Evolutionary conservation across 2,113 vertebrate species (phyloP), one percentile per base, ranked within the genome.

Genomic region (Alethe castanea): DNA sequence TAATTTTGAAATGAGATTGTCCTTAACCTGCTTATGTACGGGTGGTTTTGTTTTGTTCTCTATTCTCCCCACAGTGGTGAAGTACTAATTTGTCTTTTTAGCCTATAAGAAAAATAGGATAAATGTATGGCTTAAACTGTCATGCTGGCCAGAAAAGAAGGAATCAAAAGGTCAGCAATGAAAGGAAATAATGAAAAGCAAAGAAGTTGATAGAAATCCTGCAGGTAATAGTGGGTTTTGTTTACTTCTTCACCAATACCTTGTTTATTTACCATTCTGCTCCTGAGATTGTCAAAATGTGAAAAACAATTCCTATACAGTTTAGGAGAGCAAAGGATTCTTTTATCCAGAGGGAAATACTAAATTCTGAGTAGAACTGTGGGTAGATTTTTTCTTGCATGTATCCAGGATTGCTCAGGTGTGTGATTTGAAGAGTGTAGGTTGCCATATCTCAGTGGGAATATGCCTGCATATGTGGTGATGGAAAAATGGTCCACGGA

Each of bases 401-500:
- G 9, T 36, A 11, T 80, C 44, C 23, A 44, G 42, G 11, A 17
- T 60, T 73, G 7, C 36, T 76, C 54, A 54, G 35, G 5, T 45
- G 6, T 56, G 33, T 62, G 25, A 24, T 53, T 76, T 64, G 24
- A 36, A 33, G 29, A 72, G n/a, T 6, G 5, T 17, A 50, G 48
- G 44, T 66, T 44, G 42, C 31, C 11, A 1, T 45, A 28, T 38
- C 38, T 80, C 36, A 62, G 0, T 17, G n/a, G 6, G 14, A 17
- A 20, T 60, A 23, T 44, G 19, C 42, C 25, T 53, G 28, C 25
- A 47, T 40, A 52, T 3, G 1, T 53, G n/a, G 7, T 56, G 60
- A 40, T 3, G 22, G 54, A 56, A 40, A 35, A 60, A 36, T 0
- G 0, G n/a, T 57, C 36, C 12, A 3, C 56, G 25, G 19, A 67